Percentiles rank a stretch among this genome's conserved stretches.
Conservation (phyloP, 2,113 vertebrate genomes). For the Daubentonia madagascariensis region DNA sequence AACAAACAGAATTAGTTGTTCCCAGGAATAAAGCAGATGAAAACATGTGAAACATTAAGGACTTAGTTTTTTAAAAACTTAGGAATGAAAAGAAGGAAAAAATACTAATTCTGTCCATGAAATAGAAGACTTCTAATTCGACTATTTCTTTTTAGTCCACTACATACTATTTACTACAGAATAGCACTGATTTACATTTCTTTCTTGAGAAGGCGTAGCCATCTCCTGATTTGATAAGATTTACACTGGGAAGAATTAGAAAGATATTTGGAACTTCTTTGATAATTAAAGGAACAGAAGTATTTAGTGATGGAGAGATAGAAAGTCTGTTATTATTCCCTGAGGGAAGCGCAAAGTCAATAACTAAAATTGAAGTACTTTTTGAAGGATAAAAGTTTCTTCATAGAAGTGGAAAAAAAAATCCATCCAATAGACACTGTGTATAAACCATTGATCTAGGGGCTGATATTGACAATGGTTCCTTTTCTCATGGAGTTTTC, state of each 20-base stretch:
- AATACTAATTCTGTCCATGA: background rate
- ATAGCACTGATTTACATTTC: background rate
- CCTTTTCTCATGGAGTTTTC: background rate
- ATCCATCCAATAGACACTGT: background rate
- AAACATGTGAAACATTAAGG: background rate
- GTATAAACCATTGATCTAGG: background rate
- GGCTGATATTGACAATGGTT: background rate
- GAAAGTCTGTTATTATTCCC: background rate
- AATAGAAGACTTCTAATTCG: background rate
- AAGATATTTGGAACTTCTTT: background rate
- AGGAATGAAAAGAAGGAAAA: background rate
- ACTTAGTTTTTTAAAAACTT: background rate
- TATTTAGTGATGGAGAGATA: background rate
- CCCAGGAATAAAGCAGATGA: background rate
- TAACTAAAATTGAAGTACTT: background rate
- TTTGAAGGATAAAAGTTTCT: background rate
- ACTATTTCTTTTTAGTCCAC: background rate
- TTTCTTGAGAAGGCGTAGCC: background rate
- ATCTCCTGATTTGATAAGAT: background rate
- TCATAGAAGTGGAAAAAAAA: background rate
- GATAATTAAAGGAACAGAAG: background rate
- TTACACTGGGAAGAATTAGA: background rate
- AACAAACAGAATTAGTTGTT: background rate
- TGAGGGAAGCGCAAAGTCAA: background rate
- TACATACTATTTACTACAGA: background rate